phyloP scores from a whole-genome alignment of 2,888 invertebrate genomes.

The Lycia hirtaria region DNA sequence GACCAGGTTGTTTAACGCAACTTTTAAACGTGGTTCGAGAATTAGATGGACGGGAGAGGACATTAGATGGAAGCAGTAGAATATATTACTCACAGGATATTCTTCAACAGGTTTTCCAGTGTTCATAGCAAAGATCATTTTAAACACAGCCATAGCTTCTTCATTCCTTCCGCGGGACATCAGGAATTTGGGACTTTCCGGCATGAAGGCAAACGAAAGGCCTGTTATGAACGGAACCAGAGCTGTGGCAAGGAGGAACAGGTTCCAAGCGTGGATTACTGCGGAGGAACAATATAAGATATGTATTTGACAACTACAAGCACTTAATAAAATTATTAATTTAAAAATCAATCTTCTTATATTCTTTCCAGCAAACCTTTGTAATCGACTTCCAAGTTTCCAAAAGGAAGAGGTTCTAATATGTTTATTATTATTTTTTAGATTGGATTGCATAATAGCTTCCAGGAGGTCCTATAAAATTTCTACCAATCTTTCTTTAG shows the following conservation, averaged over 20 bases:
- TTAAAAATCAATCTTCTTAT: not conserved
- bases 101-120: slow-evolving; percentile 85
- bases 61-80: too few relatives aligned
- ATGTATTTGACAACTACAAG: not conserved
- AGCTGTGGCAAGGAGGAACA: slow-evolving; percentile 85
- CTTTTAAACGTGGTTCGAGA: not conserved
- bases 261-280: slow-evolving; percentile 87
- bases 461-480: too few relatives aligned
- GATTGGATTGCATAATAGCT: too few relatives aligned
- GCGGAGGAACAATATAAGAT: slow-evolving; percentile 29
- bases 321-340: not conserved
- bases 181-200: slow-evolving; percentile 93
- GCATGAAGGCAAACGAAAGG: slow-evolving; percentile 85
- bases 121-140: slow-evolving; percentile 87
- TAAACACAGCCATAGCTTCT: slow-evolving; percentile 87
- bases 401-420: too few relatives aligned
- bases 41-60: too few relatives aligned
- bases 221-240: slow-evolving; percentile 89
- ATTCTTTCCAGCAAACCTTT: too few relatives aligned
- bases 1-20: too few relatives aligned
- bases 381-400: too few relatives aligned
- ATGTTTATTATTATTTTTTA: too few relatives aligned
- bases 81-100: slow-evolving; percentile 87
- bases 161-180: slow-evolving; percentile 88
- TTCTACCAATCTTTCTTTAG: too few relatives aligned